phyloP scores from a whole-genome alignment of 2,113 vertebrate genomes.

The Camelus dromedarius region DNA sequence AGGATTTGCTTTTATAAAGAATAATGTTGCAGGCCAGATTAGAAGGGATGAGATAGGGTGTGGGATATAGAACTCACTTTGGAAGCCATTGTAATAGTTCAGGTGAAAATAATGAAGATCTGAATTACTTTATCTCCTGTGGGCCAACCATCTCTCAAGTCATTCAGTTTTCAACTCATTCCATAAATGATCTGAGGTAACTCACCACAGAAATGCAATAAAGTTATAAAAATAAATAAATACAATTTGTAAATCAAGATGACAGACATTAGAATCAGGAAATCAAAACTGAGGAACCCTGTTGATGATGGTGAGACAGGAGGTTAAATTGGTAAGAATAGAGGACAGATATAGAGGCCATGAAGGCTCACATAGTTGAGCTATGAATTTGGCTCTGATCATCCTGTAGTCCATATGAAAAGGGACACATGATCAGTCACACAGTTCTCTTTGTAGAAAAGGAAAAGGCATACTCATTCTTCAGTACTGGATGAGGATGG shows the following conservation, averaged over 20 bases:
- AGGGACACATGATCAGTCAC: not conserved
- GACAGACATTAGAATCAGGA: not conserved
- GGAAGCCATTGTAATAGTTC: not conserved
- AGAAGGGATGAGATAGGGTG: not conserved
- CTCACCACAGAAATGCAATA: not conserved
- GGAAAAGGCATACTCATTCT: not conserved
- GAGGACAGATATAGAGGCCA: not conserved
- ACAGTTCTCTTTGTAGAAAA: not conserved
- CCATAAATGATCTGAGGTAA: conserved; percentile 16
- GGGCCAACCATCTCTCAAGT: not conserved
- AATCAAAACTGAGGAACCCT: conserved; percentile 45
- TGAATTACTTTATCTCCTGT: not conserved
- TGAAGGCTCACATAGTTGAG: not conserved
- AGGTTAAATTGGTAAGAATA: not conserved
- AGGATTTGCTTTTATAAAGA: conserved; percentile 45
- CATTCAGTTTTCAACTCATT: conserved; percentile 8
- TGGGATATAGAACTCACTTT: conserved; percentile 12
- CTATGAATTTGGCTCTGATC: not conserved
- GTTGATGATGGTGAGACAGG: not conserved
- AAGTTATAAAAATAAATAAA: conserved; percentile 2
- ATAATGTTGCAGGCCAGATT: not conserved
- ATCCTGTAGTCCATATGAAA: not conserved
- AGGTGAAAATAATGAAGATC: not conserved
- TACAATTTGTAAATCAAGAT: not conserved
- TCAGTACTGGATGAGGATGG: not conserved